Evolutionary conservation across 2,113 vertebrate species (phyloP).

Genomic region (Megaleporinus macrocephalus): DNA sequence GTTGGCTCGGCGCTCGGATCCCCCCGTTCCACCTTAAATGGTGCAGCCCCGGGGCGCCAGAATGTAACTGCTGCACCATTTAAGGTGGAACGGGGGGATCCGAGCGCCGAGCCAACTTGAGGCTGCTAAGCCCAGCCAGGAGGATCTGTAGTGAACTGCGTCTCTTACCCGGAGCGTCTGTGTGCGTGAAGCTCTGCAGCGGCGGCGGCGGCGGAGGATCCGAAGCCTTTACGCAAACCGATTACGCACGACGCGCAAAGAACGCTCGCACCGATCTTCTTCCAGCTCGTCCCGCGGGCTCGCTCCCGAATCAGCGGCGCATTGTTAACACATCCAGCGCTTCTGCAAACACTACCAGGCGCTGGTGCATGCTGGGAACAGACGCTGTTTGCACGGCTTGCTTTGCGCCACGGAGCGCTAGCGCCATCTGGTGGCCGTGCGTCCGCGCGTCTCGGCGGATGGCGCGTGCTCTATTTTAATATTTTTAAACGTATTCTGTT

Average conservation of each 20-base stretch:
- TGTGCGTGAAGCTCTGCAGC: constrained; percentile 37
- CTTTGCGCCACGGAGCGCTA: neutral
- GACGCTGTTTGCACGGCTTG: neutral
- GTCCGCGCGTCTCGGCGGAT: neutral
- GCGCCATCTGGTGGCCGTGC: constrained; percentile 53
- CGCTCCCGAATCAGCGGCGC: constrained; percentile 66
- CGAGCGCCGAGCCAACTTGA: too few relatives aligned
- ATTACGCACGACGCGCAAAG: neutral
- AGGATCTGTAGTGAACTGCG: constrained; percentile 14
- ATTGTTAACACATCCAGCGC: constrained; percentile 67
- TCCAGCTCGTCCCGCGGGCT: too few relatives aligned
- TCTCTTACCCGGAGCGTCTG: constrained; percentile 67
- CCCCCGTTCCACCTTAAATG: too few relatives aligned
- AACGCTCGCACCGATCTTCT: neutral
- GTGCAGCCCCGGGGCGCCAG: too few relatives aligned
- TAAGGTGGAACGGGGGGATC: too few relatives aligned
- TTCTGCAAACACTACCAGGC: constrained; percentile 65
- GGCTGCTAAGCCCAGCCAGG: too few relatives aligned
- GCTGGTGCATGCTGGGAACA: constrained; percentile 72
- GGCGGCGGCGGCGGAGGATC: neutral
- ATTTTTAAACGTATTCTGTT: too few relatives aligned
- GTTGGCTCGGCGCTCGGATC: too few relatives aligned
- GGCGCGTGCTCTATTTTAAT: too few relatives aligned
- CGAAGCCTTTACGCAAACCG: neutral
- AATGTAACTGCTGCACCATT: too few relatives aligned